Evolutionary conservation across 2,113 vertebrate genomes (phyloP).

Genomic region (Leuciscus idus): DNA sequence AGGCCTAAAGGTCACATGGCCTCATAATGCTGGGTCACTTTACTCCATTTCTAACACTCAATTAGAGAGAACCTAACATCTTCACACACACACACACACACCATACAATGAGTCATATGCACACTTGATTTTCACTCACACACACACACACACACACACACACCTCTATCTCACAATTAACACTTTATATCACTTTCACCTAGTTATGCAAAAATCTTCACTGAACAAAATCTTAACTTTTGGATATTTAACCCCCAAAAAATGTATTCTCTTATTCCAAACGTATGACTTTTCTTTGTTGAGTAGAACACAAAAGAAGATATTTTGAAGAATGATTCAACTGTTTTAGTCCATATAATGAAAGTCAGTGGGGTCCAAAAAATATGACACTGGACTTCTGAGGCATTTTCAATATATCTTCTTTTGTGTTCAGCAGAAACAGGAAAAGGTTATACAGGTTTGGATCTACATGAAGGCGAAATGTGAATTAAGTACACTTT

Average conservation of each 20-base stretch:
- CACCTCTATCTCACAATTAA: not conserved
- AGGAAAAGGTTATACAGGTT: too few species aligned
- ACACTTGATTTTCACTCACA: not conserved
- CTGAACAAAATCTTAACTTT: not conserved
- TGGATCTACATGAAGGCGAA: too few species aligned
- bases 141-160: slow-evolving; percentile 8
- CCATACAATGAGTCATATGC: not conserved
- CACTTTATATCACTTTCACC: not conserved
- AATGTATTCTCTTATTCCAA: too few species aligned
- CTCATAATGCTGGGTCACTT: slow-evolving; percentile 74
- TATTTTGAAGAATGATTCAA: too few species aligned
- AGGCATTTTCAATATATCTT: too few species aligned
- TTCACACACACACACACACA: slow-evolving; percentile 52
- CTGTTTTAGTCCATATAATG: too few species aligned
- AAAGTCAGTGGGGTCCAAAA: too few species aligned
- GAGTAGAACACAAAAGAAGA: too few species aligned
- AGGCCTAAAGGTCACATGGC: slow-evolving; percentile 67
- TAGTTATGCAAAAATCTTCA: not conserved
- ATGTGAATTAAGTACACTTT: too few species aligned
- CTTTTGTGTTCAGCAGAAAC: too few species aligned
- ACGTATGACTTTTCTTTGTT: too few species aligned
- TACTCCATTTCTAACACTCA: slow-evolving; percentile 72
- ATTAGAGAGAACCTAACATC: slow-evolving; percentile 36
- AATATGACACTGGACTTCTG: too few species aligned
- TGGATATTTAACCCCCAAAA: not conserved